phyloP scores from a whole-genome alignment of 2,113 vertebrate genomes.

The Anhinga anhinga region DNA sequence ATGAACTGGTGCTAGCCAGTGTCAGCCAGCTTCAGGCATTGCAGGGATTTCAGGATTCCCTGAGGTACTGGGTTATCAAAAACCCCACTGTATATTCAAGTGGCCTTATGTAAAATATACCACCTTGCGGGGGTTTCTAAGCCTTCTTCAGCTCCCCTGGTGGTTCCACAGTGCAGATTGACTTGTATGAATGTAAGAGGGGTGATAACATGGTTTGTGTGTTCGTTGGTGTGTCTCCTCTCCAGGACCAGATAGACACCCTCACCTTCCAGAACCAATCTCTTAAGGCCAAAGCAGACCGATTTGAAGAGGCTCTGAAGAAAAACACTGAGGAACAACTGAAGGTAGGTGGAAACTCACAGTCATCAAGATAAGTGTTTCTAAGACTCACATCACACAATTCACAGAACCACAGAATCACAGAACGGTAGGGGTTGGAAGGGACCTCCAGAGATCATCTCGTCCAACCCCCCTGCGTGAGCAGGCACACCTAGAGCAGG shows the following conservation, averaged over 20 bases:
- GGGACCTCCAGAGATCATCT: no score
- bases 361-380: neutral
- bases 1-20: neutral
- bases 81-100: neutral
- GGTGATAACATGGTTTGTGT: neutral
- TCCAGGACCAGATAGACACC: constrained; percentile 95
- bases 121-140: neutral
- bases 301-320: constrained; percentile 94
- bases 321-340: constrained; percentile 92
- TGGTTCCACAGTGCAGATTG: neutral
- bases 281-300: constrained; percentile 89
- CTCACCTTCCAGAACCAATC: constrained; percentile 95
- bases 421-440: no score
- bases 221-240: neutral
- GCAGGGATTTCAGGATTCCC: neutral
- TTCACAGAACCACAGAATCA: neutral
- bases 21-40: neutral
- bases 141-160: neutral
- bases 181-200: neutral
- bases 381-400: accelerated
- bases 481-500: no score
- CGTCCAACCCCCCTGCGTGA: no score
- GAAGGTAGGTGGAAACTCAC: constrained; percentile 76
- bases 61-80: neutral
- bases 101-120: neutral